These are phyloP conservation scores for Adelognathus sp. DNA, from an alignment of 2,888 invertebrate genomes.

Conservation along the genomic window DNA sequence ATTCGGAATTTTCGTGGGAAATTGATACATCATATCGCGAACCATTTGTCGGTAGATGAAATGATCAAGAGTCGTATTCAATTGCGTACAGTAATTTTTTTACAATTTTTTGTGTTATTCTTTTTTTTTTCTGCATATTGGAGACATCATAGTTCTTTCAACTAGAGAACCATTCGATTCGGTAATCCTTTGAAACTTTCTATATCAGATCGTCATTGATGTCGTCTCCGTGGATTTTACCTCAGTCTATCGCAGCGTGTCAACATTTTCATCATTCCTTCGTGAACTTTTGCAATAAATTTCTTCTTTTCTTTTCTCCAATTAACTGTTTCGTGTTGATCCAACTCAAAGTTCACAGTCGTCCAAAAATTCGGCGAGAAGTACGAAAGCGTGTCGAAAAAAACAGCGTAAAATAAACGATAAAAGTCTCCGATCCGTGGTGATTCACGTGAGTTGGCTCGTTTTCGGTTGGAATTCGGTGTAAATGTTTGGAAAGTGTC, in stretches of 20 bases:
- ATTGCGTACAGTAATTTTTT: too few species aligned
- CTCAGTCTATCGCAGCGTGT: too few species aligned
- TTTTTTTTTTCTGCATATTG: not conserved
- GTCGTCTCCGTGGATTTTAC: too few species aligned
- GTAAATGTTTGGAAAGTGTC: constrained; percentile 11
- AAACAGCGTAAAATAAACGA: constrained; percentile 13
- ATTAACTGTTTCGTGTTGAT: not conserved
- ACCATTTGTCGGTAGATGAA: too few species aligned
- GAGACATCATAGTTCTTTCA: not conserved
- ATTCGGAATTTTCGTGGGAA: too few species aligned
- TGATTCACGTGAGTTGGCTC: constrained; percentile 18
- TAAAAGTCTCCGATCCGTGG: constrained; percentile 14
- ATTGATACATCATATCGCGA: too few species aligned
- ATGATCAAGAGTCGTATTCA: too few species aligned
- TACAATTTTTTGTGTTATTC: too few species aligned
- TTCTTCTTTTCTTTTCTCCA: not conserved
- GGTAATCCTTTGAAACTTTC: too few species aligned
- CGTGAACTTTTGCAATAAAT: not conserved
- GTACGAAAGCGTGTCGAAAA: constrained; percentile 19
- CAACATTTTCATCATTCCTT: not conserved
- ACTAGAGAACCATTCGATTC: too few species aligned
- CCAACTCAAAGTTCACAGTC: not conserved
- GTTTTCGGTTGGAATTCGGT: constrained; percentile 1
- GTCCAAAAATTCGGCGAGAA: constrained; percentile 1
- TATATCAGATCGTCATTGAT: too few species aligned